Conservation (phyloP, 2,888 invertebrate genomes). For the Theodoxus fluviatilis region DNA sequence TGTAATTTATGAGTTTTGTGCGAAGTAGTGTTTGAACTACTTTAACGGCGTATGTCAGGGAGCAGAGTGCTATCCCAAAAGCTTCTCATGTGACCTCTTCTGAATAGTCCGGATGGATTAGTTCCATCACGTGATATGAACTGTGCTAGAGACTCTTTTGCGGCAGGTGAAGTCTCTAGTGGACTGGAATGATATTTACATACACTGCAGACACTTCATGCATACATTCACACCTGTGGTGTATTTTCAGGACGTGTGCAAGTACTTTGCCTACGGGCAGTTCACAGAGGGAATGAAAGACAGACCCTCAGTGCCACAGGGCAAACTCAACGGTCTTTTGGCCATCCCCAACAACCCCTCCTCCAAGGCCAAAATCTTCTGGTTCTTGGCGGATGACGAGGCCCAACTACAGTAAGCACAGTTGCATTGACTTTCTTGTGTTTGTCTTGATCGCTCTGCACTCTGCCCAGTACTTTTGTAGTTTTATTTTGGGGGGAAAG, state of each 20-base stretch:
- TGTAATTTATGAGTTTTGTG: too few species aligned
- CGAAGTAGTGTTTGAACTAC: too few species aligned
- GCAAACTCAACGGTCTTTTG: slow-evolving; percentile 78
- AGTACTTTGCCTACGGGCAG: slow-evolving; percentile 71
- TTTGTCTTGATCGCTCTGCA: background rate
- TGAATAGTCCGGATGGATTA: too few species aligned
- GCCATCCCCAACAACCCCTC: slow-evolving; percentile 75
- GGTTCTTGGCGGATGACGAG: slow-evolving; percentile 82
- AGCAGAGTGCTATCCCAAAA: too few species aligned
- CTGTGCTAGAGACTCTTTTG: too few species aligned
- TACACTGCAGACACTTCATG: too few species aligned
- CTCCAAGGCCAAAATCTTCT: slow-evolving; percentile 77
- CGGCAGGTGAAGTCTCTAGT: too few species aligned
- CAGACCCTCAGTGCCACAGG: slow-evolving; percentile 76
- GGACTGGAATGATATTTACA: too few species aligned
- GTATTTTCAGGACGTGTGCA: slow-evolving; percentile 46
- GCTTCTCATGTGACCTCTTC: too few species aligned
- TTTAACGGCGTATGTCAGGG: too few species aligned
- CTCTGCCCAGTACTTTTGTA: background rate
- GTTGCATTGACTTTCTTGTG: background rate
- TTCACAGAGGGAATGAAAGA: slow-evolving; percentile 82
- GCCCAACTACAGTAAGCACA: slow-evolving; percentile 78
- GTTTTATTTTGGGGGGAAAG: background rate
- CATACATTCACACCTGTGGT: too few species aligned
- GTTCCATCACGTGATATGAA: too few species aligned